Conservation (phyloP, 1,140 invertebrate genomes). For the Pollicipes pollicipes region DNA sequence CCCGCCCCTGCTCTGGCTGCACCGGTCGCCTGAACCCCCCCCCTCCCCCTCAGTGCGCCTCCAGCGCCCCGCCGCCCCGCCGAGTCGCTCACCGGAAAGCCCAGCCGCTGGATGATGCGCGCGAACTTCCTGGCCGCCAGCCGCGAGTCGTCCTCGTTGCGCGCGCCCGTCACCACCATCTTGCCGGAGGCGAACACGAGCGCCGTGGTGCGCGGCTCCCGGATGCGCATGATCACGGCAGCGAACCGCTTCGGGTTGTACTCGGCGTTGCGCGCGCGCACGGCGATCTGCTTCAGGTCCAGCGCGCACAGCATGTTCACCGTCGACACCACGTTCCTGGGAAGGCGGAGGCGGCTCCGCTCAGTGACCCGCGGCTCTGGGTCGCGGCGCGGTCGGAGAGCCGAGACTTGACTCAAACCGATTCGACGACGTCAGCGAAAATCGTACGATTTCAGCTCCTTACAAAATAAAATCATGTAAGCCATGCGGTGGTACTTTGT, state of each 20-base stretch:
- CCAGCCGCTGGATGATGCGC: conserved; percentile 95
- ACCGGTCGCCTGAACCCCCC: too few species aligned
- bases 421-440: background rate
- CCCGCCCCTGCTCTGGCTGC: too few species aligned
- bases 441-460: background rate
- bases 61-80: too few species aligned
- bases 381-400: background rate
- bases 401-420: background rate
- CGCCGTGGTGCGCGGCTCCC: conserved; percentile 95
- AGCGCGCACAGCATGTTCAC: conserved; percentile 92
- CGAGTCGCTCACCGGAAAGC: conserved; percentile 56
- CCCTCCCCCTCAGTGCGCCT: too few species aligned
- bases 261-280: conserved; percentile 98
- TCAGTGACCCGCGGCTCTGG: background rate
- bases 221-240: conserved; percentile 98
- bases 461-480: background rate
- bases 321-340: conserved; percentile 89
- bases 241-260: conserved; percentile 99
- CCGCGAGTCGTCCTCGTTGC: conserved; percentile 94
- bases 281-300: conserved; percentile 90
- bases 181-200: conserved; percentile 98
- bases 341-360: conserved; percentile 25
- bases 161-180: conserved; percentile 99
- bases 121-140: conserved; percentile 97
- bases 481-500: too few species aligned